Conservation (phyloP, 53 echinoderm and acorn worm genomes). For the Mesocentrotus franciscanus region DNA sequence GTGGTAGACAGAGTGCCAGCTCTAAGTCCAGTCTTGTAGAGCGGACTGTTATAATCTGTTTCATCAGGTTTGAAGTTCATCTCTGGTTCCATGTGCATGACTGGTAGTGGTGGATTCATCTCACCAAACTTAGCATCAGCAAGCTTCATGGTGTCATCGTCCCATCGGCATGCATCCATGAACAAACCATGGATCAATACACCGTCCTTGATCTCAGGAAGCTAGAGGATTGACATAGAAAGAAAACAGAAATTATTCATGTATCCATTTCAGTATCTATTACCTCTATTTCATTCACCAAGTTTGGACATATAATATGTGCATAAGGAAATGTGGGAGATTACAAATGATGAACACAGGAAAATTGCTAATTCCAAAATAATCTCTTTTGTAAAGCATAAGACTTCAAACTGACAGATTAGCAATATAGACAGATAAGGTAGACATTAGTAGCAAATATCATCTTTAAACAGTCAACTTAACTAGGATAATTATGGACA, state of each 20-base stretch:
- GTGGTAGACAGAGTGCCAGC: slow-evolving; percentile 97
- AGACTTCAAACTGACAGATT: too few species aligned
- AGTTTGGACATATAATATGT: too few species aligned
- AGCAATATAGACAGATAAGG: not conserved
- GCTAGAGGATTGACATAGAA: slow-evolving; percentile 67
- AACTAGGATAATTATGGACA: not conserved
- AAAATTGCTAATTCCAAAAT: too few species aligned
- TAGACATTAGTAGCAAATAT: not conserved
- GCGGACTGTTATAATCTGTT: slow-evolving; percentile 86
- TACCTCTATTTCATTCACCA: too few species aligned
- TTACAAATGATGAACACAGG: too few species aligned
- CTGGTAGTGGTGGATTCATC: slow-evolving; percentile 96
- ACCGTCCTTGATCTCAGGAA: slow-evolving; percentile 86
- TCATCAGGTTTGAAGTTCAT: slow-evolving; percentile 89
- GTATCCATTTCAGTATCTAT: not conserved
- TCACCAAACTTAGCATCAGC: slow-evolving; percentile 86
- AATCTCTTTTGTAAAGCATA: too few species aligned
- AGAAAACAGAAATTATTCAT: not conserved
- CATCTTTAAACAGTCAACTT: not conserved
- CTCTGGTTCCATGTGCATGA: slow-evolving; percentile 98
- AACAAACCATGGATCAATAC: slow-evolving; percentile 95
- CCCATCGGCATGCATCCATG: slow-evolving; percentile 98
- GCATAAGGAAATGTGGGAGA: too few species aligned
- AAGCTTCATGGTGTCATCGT: slow-evolving; percentile 87
- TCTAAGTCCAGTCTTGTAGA: slow-evolving; percentile 95